Base-by-base conservation (phyloP, 2,113 vertebrate species). In the Brachypodius melanocephalos region DNA sequence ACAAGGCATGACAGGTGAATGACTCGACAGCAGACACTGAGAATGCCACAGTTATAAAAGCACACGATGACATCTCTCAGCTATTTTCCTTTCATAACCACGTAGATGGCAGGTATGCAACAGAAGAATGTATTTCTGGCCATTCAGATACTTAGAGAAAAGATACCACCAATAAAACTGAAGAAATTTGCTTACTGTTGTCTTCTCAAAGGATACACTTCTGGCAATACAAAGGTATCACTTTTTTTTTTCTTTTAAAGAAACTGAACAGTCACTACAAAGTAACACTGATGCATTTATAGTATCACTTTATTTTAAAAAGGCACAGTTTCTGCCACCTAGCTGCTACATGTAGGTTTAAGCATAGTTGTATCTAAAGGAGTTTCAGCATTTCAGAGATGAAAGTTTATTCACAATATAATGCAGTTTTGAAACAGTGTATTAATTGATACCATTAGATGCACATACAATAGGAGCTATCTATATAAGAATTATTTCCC, bases 311-410 rank as follows among this genome's bases (percentile, higher is more conserved):
- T n/a, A 34, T 80, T 90, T 79, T 20, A 10, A 88, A 79, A 91
- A 94, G 45, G 75, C 31, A 73, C 34, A 43, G 32, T 94, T 95
- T 95, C 92, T 97, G 92, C 94, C 95, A 96, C 75, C 92, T 92
- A 89, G 88, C 94, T 97, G 95, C 68, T 93, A 69, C n/a, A 51
- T 20, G 83, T 62, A 76, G 74, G 42, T 49, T 90, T 83, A 43
- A 54, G 38, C 49, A 66, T 0, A 3, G 17, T 51, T 58, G 1
- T 10, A 61, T 16, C 67, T 66, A 59, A 65, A 91, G 32, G 38
- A 74, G 49, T 10, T 83, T 26, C 55, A 40, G 38, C 31, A 71
- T 76, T 62, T 91, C 38, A 88, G 46, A 88, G 19, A 69, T 21
- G 1, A 58, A 69, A 74, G 29, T 62, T 86, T 71, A 88, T 40